Evolutionary conservation across 2,888 invertebrate species (phyloP).

Genomic region (Brachylomia viminalis): DNA sequence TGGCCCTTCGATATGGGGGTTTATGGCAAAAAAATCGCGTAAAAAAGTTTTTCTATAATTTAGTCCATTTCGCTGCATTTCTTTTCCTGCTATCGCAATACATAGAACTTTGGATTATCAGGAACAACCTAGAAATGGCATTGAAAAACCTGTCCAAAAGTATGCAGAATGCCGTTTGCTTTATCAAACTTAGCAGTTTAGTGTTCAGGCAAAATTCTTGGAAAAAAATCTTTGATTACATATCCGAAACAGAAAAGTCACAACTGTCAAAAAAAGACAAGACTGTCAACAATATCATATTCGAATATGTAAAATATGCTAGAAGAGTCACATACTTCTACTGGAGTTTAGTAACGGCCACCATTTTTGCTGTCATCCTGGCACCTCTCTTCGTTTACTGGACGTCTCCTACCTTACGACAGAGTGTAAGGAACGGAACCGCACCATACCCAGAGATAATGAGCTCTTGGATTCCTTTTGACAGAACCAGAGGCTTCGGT

Average conservation of each 20-base stretch:
- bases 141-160: slow-evolving; percentile 81
- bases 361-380: slow-evolving; percentile 78
- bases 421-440: slow-evolving; percentile 72
- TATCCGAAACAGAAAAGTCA: slow-evolving; percentile 75
- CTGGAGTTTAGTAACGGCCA: slow-evolving; percentile 78
- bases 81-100: slow-evolving; percentile 82
- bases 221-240: slow-evolving; percentile 76
- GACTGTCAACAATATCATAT: slow-evolving; percentile 69
- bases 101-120: slow-evolving; percentile 81
- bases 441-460: slow-evolving; percentile 82
- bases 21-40: slow-evolving; percentile 75
- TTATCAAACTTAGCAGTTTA: slow-evolving; percentile 80
- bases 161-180: slow-evolving; percentile 82
- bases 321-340: slow-evolving; percentile 80
- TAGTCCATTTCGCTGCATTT: slow-evolving; percentile 73
- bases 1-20: slow-evolving; percentile 76
- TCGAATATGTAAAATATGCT: slow-evolving; percentile 79
- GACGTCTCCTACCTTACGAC: slow-evolving; percentile 70
- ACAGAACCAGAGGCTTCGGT: slow-evolving; percentile 77
- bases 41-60: slow-evolving; percentile 67
- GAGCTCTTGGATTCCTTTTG: slow-evolving; percentile 85
- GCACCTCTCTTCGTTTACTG: slow-evolving; percentile 78
- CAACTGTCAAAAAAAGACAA: slow-evolving; percentile 73
- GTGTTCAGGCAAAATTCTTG: slow-evolving; percentile 80
- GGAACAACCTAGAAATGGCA: slow-evolving; percentile 76